Evolutionary conservation across 2,888 invertebrate genomes (phyloP), one percentile per base, ranked within the genome.

Genomic region (Metallyticus violacea): DNA sequence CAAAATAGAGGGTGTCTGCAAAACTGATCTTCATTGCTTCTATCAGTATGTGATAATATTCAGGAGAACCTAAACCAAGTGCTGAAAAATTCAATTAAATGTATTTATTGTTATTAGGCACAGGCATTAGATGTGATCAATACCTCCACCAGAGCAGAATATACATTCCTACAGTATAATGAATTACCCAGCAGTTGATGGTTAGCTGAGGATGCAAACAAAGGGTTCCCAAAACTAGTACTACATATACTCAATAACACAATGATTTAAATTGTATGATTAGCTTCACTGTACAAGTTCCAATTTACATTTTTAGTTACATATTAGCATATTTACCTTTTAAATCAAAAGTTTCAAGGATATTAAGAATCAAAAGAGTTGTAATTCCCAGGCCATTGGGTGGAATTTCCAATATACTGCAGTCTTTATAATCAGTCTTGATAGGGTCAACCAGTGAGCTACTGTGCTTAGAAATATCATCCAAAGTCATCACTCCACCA

Each of bases 11-110:
- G 1, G 90, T 89, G 88, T 92, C 92, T n/a, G 91, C 90, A 89
- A 92, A 91, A 79, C 91, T 91, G 25, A 92, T 88, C 77, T 91
- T 89, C 5, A 91, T 86, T 28, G 91, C 90, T 88, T 92, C 92
- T 62, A 91, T 90, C 83, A 92, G 85, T 6, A 90, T 89, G 88
- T 92, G 92, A 15, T 92, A 89, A 88, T 92, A 92, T 9, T 91
- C 89, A 1, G 90, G 89, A 80, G 91, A 90, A 88, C 91, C 91
- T 86, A 91, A 91, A n/a, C 90, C 90, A 89, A 91, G 88, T 7
- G 80, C 90, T 90, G 85, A 0, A 9, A 26, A 25, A 79, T n/a
- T 76, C 7, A 7, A 7, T 76, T 76, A 76, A 76, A 15, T n/a
- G 77, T 77, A 77, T n/a, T n/a, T 15, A 77, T 77, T 2, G 3